Evolutionary conservation across 2,888 invertebrate species (phyloP).

Genomic region (Amitus sp.): DNA sequence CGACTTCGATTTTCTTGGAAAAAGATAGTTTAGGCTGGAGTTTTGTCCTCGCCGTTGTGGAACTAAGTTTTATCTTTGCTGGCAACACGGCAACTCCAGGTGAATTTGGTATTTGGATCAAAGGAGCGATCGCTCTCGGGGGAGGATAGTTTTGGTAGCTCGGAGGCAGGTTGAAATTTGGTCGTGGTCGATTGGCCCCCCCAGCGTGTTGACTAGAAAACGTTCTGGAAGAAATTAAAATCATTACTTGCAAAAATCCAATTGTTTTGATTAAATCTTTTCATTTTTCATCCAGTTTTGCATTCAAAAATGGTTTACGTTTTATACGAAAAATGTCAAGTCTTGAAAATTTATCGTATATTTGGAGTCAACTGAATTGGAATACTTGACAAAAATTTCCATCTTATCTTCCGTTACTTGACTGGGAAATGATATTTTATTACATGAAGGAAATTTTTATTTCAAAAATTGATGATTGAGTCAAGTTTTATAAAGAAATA

Average conservation of each 20-base stretch:
- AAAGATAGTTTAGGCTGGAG: too few relatives aligned
- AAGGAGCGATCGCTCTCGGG: slow-evolving; percentile 35
- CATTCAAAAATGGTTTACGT: slow-evolving; percentile 3
- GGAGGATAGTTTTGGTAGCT: slow-evolving; percentile 54
- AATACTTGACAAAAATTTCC: too few relatives aligned
- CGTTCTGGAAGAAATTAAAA: not conserved
- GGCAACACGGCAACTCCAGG: slow-evolving; percentile 41
- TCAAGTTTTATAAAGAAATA: too few relatives aligned
- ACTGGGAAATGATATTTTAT: too few relatives aligned
- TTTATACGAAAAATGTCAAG: not conserved
- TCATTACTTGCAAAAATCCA: too few relatives aligned
- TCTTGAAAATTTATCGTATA: slow-evolving; percentile 18
- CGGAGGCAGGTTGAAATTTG: slow-evolving; percentile 50
- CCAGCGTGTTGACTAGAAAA: slow-evolving; percentile 46
- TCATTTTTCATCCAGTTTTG: not conserved
- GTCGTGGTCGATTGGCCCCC: slow-evolving; percentile 49
- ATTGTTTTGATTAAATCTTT: not conserved
- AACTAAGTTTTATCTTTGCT: slow-evolving; percentile 34
- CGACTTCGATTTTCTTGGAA: not conserved
- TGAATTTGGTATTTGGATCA: slow-evolving; percentile 47
- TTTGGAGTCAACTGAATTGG: too few relatives aligned
- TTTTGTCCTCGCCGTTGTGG: not conserved
- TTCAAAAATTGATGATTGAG: too few relatives aligned
- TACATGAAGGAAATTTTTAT: too few relatives aligned
- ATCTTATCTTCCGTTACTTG: too few relatives aligned